phyloP scores from a whole-genome alignment of 2,113 vertebrate species.

The Colinus virginianus region DNA sequence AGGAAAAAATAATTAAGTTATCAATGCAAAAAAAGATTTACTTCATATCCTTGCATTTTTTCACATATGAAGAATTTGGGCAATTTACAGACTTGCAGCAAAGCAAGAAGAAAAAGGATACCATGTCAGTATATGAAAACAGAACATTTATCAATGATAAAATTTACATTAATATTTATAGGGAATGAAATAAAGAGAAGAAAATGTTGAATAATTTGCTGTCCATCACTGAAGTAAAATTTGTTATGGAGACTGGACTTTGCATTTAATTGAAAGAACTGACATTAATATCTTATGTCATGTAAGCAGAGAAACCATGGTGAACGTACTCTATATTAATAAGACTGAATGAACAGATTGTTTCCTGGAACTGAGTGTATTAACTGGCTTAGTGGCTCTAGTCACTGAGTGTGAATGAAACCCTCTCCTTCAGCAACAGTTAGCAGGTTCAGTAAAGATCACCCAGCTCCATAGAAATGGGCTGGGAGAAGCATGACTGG shows the following conservation, averaged over 20 bases:
- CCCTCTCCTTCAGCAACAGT: not conserved
- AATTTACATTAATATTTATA: not conserved
- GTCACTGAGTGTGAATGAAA: not conserved
- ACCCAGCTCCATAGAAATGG: not conserved
- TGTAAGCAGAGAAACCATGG: not conserved
- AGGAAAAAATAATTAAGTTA: not conserved
- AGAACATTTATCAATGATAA: not conserved
- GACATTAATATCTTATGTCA: not conserved
- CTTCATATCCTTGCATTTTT: not conserved
- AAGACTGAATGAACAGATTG: not conserved
- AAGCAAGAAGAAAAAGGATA: not conserved
- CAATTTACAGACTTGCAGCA: not conserved
- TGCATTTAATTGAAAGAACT: not conserved
- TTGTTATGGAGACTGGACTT: not conserved
- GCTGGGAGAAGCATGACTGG: not conserved
- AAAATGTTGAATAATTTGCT: not conserved
- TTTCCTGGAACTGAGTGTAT: not conserved
- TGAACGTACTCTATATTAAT: not conserved
- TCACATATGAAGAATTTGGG: not conserved
- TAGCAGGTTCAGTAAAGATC: not conserved
- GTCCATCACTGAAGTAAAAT: not conserved
- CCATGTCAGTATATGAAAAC: not conserved
- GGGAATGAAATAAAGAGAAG: not conserved
- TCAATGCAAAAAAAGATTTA: not conserved
- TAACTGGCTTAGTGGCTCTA: not conserved